These are phyloP conservation scores for Cerastoderma edule DNA, from an alignment of 2,888 invertebrate genomes.

Conservation along the genomic window DNA sequence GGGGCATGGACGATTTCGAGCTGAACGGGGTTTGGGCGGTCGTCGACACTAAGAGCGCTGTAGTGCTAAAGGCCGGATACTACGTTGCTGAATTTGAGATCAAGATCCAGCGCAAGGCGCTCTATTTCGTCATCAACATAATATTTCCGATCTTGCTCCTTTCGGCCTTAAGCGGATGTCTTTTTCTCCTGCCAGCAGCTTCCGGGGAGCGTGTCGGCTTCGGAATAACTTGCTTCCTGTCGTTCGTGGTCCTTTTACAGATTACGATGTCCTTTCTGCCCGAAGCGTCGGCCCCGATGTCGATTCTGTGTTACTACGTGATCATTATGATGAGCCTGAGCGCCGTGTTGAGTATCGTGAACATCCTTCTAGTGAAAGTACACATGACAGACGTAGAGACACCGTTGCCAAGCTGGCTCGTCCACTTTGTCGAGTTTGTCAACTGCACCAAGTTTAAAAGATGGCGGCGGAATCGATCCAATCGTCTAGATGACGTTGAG, in stretches of 20 bases:
- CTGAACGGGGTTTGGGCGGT: constrained; percentile 45
- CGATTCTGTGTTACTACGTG: constrained; percentile 55
- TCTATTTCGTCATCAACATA: constrained; percentile 52
- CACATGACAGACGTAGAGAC: constrained; percentile 20
- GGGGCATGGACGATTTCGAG: constrained; percentile 41
- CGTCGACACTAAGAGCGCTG: constrained; percentile 28
- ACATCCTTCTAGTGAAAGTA: constrained; percentile 40
- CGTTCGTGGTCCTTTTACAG: constrained; percentile 57
- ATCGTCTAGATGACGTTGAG: not conserved
- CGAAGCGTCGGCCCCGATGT: constrained; percentile 59
- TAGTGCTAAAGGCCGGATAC: constrained; percentile 17
- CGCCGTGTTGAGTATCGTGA: constrained; percentile 42
- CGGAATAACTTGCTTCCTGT: constrained; percentile 54
- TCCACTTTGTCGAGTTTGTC: constrained; percentile 45
- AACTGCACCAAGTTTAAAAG: constrained; percentile 43
- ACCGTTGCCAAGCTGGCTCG: constrained; percentile 36
- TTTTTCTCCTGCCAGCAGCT: constrained; percentile 53
- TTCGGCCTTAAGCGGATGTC: constrained; percentile 47
- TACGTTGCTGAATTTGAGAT: constrained; percentile 46
- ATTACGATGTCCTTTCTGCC: constrained; percentile 54
- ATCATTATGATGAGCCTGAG: constrained; percentile 56
- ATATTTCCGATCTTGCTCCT: constrained; percentile 54
- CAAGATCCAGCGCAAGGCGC: constrained; percentile 31
- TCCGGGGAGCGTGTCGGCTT: constrained; percentile 58
- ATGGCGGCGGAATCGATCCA: not conserved